Conservation (phyloP, 2,888 invertebrate genomes). For the Syrista parreyssii region DNA sequence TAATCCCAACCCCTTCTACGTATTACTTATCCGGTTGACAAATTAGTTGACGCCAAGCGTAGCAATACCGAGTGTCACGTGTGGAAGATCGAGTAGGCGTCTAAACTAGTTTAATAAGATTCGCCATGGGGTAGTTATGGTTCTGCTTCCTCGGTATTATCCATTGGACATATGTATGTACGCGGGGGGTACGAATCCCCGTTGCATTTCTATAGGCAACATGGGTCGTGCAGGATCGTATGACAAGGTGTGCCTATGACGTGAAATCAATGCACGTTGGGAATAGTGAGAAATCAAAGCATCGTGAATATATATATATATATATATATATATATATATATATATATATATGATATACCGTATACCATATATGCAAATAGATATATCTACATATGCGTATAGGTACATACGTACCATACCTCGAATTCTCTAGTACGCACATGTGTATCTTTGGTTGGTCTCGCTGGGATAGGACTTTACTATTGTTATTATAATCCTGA, state of each 20-base stretch:
- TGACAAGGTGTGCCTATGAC: constrained; percentile 21
- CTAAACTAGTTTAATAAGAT: not conserved
- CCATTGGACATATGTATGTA: not conserved
- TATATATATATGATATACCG: not conserved
- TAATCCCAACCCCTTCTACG: not conserved
- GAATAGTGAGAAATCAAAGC: not conserved
- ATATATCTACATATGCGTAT: not conserved
- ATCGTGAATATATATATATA: not conserved
- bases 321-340: too few relatives aligned
- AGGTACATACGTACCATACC: not conserved
- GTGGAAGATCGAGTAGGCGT: not conserved
- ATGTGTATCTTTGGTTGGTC: not conserved
- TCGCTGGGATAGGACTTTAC: not conserved
- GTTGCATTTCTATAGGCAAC: not conserved
- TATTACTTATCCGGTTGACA: not conserved
- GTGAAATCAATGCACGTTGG: constrained; percentile 18
- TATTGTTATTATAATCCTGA: not conserved
- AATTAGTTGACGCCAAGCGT: not conserved
- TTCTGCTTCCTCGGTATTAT: not conserved
- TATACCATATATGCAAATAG: not conserved
- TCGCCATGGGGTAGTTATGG: not conserved
- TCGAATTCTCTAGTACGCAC: not conserved
- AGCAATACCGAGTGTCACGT: not conserved
- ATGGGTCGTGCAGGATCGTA: constrained; percentile 9
- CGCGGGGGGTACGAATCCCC: not conserved